These are phyloP conservation scores for Pteria penguin DNA, from an alignment of 2,888 invertebrate genomes.

Conservation along the genomic window DNA sequence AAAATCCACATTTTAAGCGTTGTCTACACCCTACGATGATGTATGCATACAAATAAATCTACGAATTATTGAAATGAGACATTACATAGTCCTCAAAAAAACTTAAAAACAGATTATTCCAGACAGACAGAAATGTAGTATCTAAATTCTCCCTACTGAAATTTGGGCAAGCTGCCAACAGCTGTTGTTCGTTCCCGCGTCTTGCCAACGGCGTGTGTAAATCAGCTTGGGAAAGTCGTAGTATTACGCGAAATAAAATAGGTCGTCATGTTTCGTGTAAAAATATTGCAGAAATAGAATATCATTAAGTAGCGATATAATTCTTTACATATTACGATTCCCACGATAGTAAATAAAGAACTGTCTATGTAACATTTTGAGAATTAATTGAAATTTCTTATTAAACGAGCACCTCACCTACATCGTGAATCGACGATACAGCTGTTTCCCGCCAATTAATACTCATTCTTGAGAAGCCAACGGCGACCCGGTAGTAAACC, in stretches of 20 bases:
- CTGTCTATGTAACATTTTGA: too few species aligned
- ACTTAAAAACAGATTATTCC: too few species aligned
- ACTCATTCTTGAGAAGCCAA: slow-evolving; percentile 75
- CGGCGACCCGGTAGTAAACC: slow-evolving; percentile 65
- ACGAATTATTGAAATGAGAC: too few species aligned
- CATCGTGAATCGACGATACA: slow-evolving; percentile 72
- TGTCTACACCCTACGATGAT: too few species aligned
- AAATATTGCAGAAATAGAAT: background rate
- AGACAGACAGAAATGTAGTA: slow-evolving; percentile 12
- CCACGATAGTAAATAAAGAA: too few species aligned
- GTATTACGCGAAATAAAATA: slow-evolving; percentile 60
- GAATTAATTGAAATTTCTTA: too few species aligned
- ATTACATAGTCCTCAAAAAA: too few species aligned
- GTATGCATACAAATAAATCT: too few species aligned
- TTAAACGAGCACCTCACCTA: slow-evolving; percentile 40
- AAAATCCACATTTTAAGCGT: too few species aligned
- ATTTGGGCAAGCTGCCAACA: slow-evolving; percentile 66
- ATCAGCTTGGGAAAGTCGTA: slow-evolving; percentile 54
- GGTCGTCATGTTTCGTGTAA: slow-evolving; percentile 47
- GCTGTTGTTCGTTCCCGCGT: slow-evolving; percentile 79
- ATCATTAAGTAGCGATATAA: too few species aligned
- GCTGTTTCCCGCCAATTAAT: slow-evolving; percentile 79
- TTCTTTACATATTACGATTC: too few species aligned
- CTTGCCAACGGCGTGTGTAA: slow-evolving; percentile 69
- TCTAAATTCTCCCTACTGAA: slow-evolving; percentile 33